Base-by-base conservation (phyloP, 1,140 invertebrate species). In the Papilio polytes region DNA sequence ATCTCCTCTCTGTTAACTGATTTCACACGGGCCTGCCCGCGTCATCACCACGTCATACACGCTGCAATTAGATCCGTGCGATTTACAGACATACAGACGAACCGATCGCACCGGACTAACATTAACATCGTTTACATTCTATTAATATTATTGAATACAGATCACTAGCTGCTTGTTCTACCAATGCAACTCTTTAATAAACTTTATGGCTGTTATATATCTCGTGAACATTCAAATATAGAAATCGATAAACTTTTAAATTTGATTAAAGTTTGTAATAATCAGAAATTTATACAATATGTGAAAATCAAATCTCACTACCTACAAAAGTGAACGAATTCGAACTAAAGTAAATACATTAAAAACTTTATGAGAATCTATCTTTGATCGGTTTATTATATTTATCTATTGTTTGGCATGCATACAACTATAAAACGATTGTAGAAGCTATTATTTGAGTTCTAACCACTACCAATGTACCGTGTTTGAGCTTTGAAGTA, bases 21-120 rank as follows among this genome's bases (percentile, higher is more conserved):
- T 44, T 74, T 74, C 73, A 74, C 73, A 74, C 73, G 73, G 18
- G 36, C 20, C 73, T 74, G 20, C 44, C 18, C 73, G 46, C 73
- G 73, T 51, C 73, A 51, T 13, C 2, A 6, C 12, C 46, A 26
- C 73, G 73, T 74, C 73, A 74, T n/a, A 74, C 12, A 51, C 20
- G 73, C 46, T 66, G 63, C 63, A 74, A 48, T 74, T 74, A 74
- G 73, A 74, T 13, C 44, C 18, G 44, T 74, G 46, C 12, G 73
- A 74, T 74, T 51, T 51, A 74, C 46, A 46, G 20, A 46, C 46
- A 26, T 74, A 15, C 4, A 22, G 9, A 74, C 44, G 73, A 46
- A n/a, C 46, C n/a, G 74, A 15, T 51, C 74, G 26, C 22, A 70
- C 26, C 26, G 20, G 4, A 70, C 63, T 13, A 31, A 70, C 63